These are phyloP conservation scores for Cephus runcator DNA, from an alignment of 2,888 invertebrate species.

Conservation along the genomic window DNA sequence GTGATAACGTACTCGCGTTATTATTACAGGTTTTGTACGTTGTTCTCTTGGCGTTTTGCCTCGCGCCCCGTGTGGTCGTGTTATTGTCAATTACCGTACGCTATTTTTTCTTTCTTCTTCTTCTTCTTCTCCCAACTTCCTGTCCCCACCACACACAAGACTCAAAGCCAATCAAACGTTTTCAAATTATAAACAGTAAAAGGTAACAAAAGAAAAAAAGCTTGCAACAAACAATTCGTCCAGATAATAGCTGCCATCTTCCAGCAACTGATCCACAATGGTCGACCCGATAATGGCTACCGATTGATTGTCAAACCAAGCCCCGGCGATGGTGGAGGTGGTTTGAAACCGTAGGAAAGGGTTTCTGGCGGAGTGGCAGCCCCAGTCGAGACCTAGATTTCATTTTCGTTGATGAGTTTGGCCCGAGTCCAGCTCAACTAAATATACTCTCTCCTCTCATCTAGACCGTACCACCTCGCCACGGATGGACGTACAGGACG, in stretches of 20 bases:
- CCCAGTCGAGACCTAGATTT: slow-evolving; percentile 59
- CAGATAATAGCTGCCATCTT: background rate
- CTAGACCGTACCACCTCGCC: slow-evolving; percentile 33
- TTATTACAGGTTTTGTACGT: background rate
- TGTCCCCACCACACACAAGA: background rate
- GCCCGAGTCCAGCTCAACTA: slow-evolving; percentile 61
- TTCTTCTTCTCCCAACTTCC: background rate
- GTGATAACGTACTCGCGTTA: background rate
- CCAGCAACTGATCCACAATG: background rate
- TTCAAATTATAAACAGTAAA: background rate
- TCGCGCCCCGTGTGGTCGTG: background rate
- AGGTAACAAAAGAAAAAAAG: slow-evolving; percentile 1
- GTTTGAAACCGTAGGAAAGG: background rate
- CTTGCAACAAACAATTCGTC: slow-evolving; percentile 5
- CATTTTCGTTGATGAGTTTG: slow-evolving; percentile 66
- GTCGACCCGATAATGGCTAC: background rate
- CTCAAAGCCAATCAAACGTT: background rate
- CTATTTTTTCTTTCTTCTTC: background rate
- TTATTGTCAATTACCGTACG: background rate
- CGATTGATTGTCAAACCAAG: background rate
- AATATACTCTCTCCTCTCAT: slow-evolving; percentile 58
- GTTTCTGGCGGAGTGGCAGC: slow-evolving; percentile 4
- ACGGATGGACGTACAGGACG: slow-evolving; percentile 16
- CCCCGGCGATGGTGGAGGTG: background rate
- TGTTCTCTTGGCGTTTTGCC: background rate